Evolutionary conservation across 2,797 vertebrate species (phyloP).

Genomic region (Cyprinodon diabolis): DNA sequence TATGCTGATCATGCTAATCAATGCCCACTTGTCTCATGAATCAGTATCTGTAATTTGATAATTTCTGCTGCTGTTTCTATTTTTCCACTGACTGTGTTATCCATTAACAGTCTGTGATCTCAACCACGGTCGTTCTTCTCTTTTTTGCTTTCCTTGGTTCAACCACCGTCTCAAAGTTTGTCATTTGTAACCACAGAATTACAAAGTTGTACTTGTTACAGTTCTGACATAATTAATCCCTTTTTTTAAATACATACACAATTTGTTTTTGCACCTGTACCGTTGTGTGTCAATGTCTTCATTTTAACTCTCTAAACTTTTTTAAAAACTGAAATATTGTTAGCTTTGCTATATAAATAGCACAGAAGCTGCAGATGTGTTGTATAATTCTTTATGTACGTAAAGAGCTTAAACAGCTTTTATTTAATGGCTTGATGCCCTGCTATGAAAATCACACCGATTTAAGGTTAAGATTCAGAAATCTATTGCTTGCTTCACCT

Average conservation of each 20-base stretch:
- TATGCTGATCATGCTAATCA: neutral
- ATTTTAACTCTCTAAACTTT: neutral
- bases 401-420: neutral
- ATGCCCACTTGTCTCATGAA: neutral
- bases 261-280: slow-evolving; percentile 27
- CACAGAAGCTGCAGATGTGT: neutral
- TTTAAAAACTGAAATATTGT: slow-evolving; percentile 11
- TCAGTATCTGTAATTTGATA: neutral
- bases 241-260: slow-evolving; percentile 4
- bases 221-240: slow-evolving; percentile 5
- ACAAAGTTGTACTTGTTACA: slow-evolving; percentile 17
- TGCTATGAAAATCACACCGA: slow-evolving; percentile 53
- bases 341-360: slow-evolving; percentile 6
- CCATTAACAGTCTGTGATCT: slow-evolving; percentile 9
- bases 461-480: slow-evolving; percentile 33
- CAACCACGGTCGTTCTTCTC: neutral
- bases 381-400: neutral
- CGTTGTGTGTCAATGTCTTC: slow-evolving; percentile 14
- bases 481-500: slow-evolving; percentile 14
- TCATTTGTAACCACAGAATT: slow-evolving; percentile 11
- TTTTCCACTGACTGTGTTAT: slow-evolving; percentile 3
- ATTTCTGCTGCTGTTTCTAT: slow-evolving; percentile 7
- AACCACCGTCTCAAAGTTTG: slow-evolving; percentile 2
- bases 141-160: slow-evolving; percentile 3
- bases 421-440: slow-evolving; percentile 21